phyloP scores from a whole-genome alignment of 1,140 invertebrate species.

The Mamestra configurata region DNA sequence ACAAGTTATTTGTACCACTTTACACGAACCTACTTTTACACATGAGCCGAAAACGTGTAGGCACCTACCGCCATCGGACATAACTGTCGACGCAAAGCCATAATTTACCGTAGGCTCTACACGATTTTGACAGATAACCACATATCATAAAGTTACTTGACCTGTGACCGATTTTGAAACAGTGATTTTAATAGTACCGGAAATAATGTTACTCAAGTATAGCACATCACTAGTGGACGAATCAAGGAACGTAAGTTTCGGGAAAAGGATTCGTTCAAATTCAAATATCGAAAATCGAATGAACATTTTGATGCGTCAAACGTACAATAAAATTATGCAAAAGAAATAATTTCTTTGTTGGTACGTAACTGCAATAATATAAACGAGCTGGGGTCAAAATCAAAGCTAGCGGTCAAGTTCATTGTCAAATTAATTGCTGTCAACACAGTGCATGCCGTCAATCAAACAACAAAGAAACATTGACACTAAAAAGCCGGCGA shows the following conservation, averaged over 20 bases:
- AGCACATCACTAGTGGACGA: slow-evolving; percentile 16
- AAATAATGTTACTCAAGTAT: not conserved
- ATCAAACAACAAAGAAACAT: slow-evolving; percentile 17
- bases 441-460: not conserved
- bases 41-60: slow-evolving; percentile 41
- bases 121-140: slow-evolving; percentile 40
- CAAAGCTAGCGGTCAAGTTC: slow-evolving; percentile 37
- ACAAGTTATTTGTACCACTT: slow-evolving; percentile 38
- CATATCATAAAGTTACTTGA: slow-evolving; percentile 29
- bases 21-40: slow-evolving; percentile 42
- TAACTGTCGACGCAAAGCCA: slow-evolving; percentile 39
- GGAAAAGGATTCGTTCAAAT: not conserved
- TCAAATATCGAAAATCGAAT: too few species aligned
- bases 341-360: not conserved
- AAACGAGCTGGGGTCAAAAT: slow-evolving; percentile 4
- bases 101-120: slow-evolving; percentile 50
- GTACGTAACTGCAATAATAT: slow-evolving; percentile 2
- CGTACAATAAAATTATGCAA: not conserved
- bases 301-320: not conserved
- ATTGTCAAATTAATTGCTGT: slow-evolving; percentile 4
- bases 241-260: not conserved
- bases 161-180: slow-evolving; percentile 15
- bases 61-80: slow-evolving; percentile 32
- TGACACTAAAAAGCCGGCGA: slow-evolving; percentile 27
- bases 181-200: not conserved